A percentile compares a stretch with the other conserved stretches of the same genome.
phyloP scores from a whole-genome alignment of 2,888 invertebrate genomes.

The Exocentrus adspersus region DNA sequence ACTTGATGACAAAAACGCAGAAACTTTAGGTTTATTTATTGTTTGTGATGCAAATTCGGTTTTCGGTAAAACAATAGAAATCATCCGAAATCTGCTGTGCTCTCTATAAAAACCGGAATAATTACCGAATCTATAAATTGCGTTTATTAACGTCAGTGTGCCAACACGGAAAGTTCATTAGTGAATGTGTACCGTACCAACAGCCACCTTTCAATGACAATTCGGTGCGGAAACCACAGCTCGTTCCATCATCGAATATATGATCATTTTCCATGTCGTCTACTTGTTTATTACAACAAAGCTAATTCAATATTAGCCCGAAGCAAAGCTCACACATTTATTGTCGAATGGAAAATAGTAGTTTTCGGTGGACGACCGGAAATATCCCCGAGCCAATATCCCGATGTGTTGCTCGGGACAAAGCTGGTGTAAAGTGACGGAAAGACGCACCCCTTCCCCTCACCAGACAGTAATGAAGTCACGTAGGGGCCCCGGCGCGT shows the following conservation, averaged over 20 bases:
- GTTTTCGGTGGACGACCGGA: background rate
- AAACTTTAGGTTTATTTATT: too few species aligned
- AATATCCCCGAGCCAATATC: conserved; percentile 11
- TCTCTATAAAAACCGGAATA: background rate
- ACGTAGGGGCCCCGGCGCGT: conserved; percentile 31
- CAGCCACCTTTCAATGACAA: background rate
- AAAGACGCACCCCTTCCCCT: conserved; percentile 37
- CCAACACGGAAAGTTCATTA: conserved; percentile 13
- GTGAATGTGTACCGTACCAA: conserved; percentile 1
- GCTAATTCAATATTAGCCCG: background rate
- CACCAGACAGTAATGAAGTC: conserved; percentile 46
- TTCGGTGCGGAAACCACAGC: background rate
- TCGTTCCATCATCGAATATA: too few species aligned
- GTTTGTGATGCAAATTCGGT: too few species aligned
- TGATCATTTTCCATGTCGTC: background rate
- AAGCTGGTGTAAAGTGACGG: conserved; percentile 5
- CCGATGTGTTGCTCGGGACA: conserved; percentile 18
- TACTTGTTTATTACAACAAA: background rate
- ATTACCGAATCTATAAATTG: background rate
- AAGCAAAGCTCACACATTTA: background rate
- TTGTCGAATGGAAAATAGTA: too few species aligned
- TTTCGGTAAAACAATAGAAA: too few species aligned
- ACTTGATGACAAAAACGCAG: too few species aligned
- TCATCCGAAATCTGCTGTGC: too few species aligned
- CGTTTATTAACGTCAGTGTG: conserved; percentile 5